Conservation (phyloP, 2,113 vertebrate species). For the Caretta caretta region DNA sequence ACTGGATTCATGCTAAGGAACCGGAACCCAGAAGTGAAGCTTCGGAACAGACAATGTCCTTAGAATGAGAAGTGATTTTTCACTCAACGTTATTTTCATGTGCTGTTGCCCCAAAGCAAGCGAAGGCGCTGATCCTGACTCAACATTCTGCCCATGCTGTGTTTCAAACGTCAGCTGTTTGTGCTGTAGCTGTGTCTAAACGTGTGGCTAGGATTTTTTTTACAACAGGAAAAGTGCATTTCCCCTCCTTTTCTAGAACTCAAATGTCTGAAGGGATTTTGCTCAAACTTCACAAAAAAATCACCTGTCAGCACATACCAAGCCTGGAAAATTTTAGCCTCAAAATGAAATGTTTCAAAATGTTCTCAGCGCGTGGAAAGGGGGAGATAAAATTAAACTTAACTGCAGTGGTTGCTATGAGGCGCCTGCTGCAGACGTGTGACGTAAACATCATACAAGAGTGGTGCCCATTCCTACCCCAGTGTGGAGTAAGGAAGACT, state of each 20-base stretch:
- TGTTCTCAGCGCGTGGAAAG: accelerated
- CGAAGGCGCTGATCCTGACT: accelerated
- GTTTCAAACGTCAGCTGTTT: not conserved
- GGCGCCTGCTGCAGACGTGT: accelerated
- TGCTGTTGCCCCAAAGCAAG: not conserved
- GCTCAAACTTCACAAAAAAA: not conserved
- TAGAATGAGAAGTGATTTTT: not conserved
- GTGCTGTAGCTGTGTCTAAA: not conserved
- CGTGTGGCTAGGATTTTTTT: not conserved
- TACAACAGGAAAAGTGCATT: not conserved
- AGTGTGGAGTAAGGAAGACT: accelerated
- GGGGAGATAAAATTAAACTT: not conserved
- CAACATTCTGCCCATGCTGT: accelerated
- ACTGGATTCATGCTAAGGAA: not conserved
- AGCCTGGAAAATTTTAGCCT: accelerated
- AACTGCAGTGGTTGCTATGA: accelerated
- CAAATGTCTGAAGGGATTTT: not conserved
- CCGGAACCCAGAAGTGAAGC: not conserved
- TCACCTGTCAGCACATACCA: not conserved
- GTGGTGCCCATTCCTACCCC: accelerated
- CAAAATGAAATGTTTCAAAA: accelerated
- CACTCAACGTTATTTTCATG: accelerated
- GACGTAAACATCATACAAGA: accelerated
- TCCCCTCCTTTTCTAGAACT: not conserved
- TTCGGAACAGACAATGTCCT: not conserved